Base-by-base conservation (phyloP, 2,797 vertebrate species). In the Sebastes kiyomatsui region DNA sequence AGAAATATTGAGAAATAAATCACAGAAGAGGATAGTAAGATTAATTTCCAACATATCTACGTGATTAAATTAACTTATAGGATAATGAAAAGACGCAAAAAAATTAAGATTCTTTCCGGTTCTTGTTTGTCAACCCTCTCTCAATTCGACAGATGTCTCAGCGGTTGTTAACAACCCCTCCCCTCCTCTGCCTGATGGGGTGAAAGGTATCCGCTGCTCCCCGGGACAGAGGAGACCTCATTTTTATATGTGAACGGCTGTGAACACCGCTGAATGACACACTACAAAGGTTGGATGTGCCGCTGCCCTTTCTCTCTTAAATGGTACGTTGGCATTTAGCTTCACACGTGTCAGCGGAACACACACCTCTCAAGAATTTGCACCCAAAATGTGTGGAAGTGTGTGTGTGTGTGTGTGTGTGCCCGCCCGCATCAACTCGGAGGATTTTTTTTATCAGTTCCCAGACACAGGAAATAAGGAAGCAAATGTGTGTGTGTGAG, bases 311-410 rank as follows among this genome's bases (percentile, higher is more conserved):
- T 96, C 95, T 94, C 90, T 96, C 93, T 96, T 95, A 96, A 96
- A 96, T 96, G 95, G 96, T 96, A 96, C 93, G 94, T 94, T 96
- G 96, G 96, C 95, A 96, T 96, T 96, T 96, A 96, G 94, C 96
- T 96, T 95, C 93, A 95, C 94, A 93, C 89, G 85, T 96, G 95
- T 96, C 95, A 96, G 95, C 94, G 93, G 93, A 96, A 95, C 94
- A 90, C 94, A 88, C 88, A 94, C 94, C 92, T 94, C 93, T 92
- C 92, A 94, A 95, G 94, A 92, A 95, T 95, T 93, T 87, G 92
- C 89, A 91, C 92, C 92, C 83, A 93, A 93, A 95, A 91, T 90
- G 93, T 95, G 93, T 90, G 87, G 72, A 83, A 61, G 84, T 81
- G 87, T 73, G 76, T 74, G 90, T 74, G 89, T 55, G 62, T 11